Evolutionary conservation across 2,888 invertebrate genomes (phyloP).

Genomic region (Cheiracanthium punctorium): DNA sequence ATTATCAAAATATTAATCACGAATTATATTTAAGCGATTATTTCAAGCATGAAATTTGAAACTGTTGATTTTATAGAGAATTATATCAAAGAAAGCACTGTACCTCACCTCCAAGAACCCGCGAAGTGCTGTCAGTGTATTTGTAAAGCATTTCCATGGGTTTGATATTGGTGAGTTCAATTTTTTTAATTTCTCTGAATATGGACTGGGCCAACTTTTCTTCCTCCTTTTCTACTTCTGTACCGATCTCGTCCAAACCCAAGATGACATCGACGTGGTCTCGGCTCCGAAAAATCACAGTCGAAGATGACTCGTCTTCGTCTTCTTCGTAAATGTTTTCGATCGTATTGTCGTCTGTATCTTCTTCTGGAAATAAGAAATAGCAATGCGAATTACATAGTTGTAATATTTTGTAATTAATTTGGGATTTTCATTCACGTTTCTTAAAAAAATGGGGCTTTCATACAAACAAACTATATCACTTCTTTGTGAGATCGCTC

Average conservation of each 20-base stretch:
- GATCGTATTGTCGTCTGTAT: conserved; percentile 51
- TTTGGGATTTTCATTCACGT: too few species aligned
- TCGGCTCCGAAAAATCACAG: conserved; percentile 81
- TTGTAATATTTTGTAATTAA: too few species aligned
- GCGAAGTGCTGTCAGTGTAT: conserved; percentile 92
- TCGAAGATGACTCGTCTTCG: conserved; percentile 82
- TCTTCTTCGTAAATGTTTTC: conserved; percentile 65
- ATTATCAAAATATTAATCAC: too few species aligned
- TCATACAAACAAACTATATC: too few species aligned
- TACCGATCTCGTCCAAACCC: conserved; percentile 83
- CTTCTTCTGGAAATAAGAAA: conserved; percentile 17
- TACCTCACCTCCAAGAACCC: conserved; percentile 79
- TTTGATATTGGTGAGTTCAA: conserved; percentile 90
- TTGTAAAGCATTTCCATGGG: conserved; percentile 93
- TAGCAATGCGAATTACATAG: too few species aligned
- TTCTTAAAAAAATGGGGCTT: too few species aligned
- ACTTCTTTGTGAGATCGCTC: too few species aligned
- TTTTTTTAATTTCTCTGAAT: conserved; percentile 87
- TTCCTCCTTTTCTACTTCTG: conserved; percentile 70
- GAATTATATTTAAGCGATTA: too few species aligned
- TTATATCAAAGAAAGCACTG: conserved; percentile 8
- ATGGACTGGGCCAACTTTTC: conserved; percentile 77
- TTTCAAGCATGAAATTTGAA: not conserved
- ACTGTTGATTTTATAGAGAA: not conserved
- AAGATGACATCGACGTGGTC: conserved; percentile 79